Evolutionary conservation across 2,113 vertebrate genomes (phyloP), one percentile per base, ranked within the genome.

Genomic region (Neolamprologus devosi): DNA sequence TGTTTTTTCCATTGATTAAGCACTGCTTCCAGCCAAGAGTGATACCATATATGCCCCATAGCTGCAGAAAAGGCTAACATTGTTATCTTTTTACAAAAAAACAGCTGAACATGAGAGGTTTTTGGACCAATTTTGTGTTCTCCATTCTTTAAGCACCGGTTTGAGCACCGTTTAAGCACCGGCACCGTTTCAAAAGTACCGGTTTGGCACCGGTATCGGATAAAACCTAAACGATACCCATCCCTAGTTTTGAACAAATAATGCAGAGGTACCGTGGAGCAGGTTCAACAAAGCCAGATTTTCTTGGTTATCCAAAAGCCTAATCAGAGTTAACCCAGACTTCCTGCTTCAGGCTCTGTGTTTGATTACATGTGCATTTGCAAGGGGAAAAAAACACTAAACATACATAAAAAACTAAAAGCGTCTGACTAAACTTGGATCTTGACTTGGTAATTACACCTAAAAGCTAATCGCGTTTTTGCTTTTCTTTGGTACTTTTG

Each of bases 101-200:
- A 45, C 2, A 45, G 42, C 42, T 45, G 0, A 45, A 45, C 13
- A 45, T 45, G 42, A 45, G 42, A 45, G 6, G 1, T 4, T 47
- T 47, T 47, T 47, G 42, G 42, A 47, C 42, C 0, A 47, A 16
- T 0, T 47, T 47, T 47, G 42, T 47, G 42, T 47, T 47, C 0
- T 47, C 42, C 13, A 47, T 47, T 47, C 42, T 16, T 47, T 16
- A 47, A 47, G 42, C 13, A 16, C 0, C 13, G 0, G 42, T 45
- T 7, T 1, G 13, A 14, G 42, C 42, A 16, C 13, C 0, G 1
- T 45, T 45, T 45, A 45, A 45, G 13, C 6, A 47, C 45, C 14
- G 6, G 14, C 42, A 47, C 13, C 0, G 1, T 47, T 47, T 47
- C 42, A 47, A 47, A 47, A 47, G 42, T 16, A 47, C 13, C 14